Percentiles rank a stretch among this genome's conserved stretches.
phyloP scores from a whole-genome alignment of 2,888 invertebrate genomes.

The Nymphalis polychloros region DNA sequence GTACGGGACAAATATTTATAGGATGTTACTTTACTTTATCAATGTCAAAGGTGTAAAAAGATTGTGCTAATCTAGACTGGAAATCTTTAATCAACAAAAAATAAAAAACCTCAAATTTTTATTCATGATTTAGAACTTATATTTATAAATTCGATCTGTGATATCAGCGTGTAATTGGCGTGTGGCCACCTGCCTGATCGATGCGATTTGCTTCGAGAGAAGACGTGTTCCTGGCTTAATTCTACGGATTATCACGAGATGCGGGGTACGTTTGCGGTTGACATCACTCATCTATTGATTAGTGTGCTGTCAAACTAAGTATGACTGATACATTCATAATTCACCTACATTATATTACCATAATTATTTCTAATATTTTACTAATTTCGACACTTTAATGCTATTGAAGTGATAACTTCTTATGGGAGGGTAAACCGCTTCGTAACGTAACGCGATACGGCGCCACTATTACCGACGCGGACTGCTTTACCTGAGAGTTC shows the following conservation, averaged over 20 bases:
- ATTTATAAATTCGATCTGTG: background rate
- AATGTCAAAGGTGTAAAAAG: no score
- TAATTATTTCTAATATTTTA: background rate
- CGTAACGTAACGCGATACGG: no score
- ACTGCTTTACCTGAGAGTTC: no score
- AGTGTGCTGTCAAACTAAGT: conserved; percentile 1
- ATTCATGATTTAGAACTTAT: background rate
- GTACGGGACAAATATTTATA: no score
- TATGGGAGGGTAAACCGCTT: no score
- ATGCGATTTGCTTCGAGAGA: conserved; percentile 17
- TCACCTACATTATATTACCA: background rate
- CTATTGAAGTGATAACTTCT: no score
- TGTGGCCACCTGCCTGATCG: conserved; percentile 18
- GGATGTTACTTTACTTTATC: no score
- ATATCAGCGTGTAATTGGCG: conserved; percentile 19
- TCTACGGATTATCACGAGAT: conserved; percentile 61
- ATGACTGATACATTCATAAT: conserved; percentile 8
- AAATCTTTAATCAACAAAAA: no score
- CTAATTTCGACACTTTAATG: background rate
- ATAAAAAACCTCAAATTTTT: background rate
- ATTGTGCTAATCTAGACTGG: no score
- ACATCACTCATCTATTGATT: conserved; percentile 23
- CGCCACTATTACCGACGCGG: no score
- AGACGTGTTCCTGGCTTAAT: conserved; percentile 63
- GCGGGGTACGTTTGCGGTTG: conserved; percentile 17